These are phyloP conservation scores for Macaria liturata DNA, from an alignment of 2,888 invertebrate genomes.

Conservation along the genomic window DNA sequence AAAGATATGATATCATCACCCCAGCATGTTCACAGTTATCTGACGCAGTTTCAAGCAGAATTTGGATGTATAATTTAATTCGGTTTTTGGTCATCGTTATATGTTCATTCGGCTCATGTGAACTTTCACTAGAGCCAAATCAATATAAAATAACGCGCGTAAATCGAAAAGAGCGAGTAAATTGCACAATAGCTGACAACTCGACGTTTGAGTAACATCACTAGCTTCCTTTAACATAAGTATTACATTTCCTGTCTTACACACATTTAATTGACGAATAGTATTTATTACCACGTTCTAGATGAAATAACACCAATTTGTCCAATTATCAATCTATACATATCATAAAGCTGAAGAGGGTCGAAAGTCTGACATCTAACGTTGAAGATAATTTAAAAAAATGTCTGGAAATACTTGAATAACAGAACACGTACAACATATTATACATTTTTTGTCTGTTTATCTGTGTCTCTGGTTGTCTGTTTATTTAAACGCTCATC, in stretches of 20 bases:
- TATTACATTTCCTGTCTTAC: constrained; percentile 4
- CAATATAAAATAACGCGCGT: constrained; percentile 2
- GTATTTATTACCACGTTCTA: constrained; percentile 7
- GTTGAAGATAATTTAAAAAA: too few relatives aligned
- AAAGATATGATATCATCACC: constrained; percentile 24
- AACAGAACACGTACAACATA: too few relatives aligned
- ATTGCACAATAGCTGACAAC: constrained; percentile 5
- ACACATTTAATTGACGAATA: constrained; percentile 1
- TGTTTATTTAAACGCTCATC: too few relatives aligned
- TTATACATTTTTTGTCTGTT: too few relatives aligned
- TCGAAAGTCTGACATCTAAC: too few relatives aligned
- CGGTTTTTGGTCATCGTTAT: constrained; percentile 28
- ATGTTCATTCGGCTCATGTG: neutral
- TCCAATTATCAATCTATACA: neutral
- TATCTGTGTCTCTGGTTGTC: too few relatives aligned
- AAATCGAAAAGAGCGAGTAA: constrained; percentile 6
- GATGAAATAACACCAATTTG: constrained; percentile 9
- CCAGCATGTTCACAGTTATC: constrained; percentile 4
- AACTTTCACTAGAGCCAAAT: constrained; percentile 26
- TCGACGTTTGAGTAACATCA: constrained; percentile 7
- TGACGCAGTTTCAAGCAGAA: constrained; percentile 8
- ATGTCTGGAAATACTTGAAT: too few relatives aligned
- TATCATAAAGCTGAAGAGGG: too few relatives aligned
- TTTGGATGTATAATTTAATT: constrained; percentile 20
- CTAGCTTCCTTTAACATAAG: constrained; percentile 1